phyloP scores from a whole-genome alignment of 2,888 invertebrate genomes.

The Caenorhabditis parvicauda region DNA sequence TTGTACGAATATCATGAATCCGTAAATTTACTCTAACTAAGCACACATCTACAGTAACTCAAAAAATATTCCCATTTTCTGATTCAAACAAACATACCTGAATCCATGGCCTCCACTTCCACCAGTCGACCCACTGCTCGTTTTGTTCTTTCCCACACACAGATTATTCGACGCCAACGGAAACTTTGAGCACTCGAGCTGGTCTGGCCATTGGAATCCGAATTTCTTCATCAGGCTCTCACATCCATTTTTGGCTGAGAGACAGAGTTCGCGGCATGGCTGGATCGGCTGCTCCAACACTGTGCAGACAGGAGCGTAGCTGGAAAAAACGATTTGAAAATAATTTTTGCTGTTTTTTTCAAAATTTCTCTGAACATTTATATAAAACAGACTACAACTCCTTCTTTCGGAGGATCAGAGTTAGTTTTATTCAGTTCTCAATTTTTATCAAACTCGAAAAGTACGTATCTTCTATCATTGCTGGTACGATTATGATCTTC shows the following conservation, averaged over 20 bases:
- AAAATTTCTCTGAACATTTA: neutral
- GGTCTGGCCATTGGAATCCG: conserved; percentile 67
- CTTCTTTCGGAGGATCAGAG: no score
- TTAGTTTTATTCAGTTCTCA: no score
- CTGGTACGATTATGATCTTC: no score
- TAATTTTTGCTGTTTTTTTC: neutral
- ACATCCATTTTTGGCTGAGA: conserved; percentile 63
- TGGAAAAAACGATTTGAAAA: conserved; percentile 6
- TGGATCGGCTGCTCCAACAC: conserved; percentile 71
- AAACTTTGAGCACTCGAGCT: conserved; percentile 65
- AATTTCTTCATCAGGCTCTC: conserved; percentile 67
- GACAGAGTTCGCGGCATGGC: conserved; percentile 65
- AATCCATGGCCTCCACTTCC: no score
- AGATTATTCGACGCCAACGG: conserved; percentile 62
- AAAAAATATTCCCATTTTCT: no score
- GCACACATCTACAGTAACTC: no score
- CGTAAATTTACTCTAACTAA: no score
- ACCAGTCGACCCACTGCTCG: conserved; percentile 43
- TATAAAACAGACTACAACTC: no score
- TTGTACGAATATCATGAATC: no score
- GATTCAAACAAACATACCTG: neutral
- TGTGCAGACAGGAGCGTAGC: conserved; percentile 86
- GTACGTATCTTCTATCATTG: no score
- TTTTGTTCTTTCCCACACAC: conserved; percentile 67
- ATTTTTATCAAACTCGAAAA: no score